phyloP scores from a whole-genome alignment of 2,797 vertebrate species.

The Telmatherina bonti region DNA sequence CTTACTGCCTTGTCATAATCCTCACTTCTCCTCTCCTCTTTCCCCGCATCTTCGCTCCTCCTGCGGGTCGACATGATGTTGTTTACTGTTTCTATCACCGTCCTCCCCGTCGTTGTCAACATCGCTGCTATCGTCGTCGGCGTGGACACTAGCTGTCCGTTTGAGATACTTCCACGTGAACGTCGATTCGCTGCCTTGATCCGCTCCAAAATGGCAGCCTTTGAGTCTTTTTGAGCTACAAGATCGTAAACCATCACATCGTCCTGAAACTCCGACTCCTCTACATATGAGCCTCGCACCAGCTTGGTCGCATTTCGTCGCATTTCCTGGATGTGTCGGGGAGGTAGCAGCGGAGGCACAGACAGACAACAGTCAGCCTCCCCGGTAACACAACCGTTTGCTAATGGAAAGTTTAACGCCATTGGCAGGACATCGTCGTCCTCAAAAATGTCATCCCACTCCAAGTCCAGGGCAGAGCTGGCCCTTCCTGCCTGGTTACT shows the following conservation, averaged over 20 bases:
- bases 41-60: constrained; percentile 55
- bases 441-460: constrained; percentile 95
- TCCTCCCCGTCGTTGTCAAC: constrained; percentile 40
- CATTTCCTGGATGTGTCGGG: constrained; percentile 94
- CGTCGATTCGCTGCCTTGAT: constrained; percentile 32
- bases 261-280: constrained; percentile 94
- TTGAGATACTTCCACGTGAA: neutral
- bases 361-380: constrained; percentile 21
- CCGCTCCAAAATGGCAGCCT: constrained; percentile 67
- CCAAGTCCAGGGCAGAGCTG: constrained; percentile 84
- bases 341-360: constrained; percentile 61
- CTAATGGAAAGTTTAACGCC: accelerated
- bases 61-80: constrained; percentile 58
- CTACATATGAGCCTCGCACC: constrained; percentile 90
- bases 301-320: constrained; percentile 89
- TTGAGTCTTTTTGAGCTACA: constrained; percentile 87
- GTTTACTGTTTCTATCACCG: constrained; percentile 64
- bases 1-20: neutral
- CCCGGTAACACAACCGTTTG: neutral
- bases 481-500: constrained; percentile 71
- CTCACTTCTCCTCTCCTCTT: constrained; percentile 38
- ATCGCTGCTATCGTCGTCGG: neutral
- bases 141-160: neutral
- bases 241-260: constrained; percentile 93
- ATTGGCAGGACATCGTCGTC: constrained; percentile 31